These are phyloP conservation scores for Streptopelia turtur DNA, from an alignment of 2,797 vertebrate genomes.

Conservation along the genomic window DNA sequence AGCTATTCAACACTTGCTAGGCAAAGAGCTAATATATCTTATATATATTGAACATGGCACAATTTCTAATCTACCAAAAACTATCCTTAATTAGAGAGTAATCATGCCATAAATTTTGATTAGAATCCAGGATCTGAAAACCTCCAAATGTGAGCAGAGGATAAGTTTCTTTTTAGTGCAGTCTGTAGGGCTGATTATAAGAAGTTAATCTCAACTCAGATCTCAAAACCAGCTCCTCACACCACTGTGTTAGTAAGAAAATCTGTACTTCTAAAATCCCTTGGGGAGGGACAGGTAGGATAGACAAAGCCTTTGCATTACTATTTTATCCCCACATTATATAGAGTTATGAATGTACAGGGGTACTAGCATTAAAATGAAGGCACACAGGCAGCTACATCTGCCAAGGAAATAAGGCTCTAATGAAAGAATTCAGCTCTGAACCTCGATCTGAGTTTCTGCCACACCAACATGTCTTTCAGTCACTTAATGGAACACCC, in stretches of 20 bases:
- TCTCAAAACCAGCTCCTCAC: background rate
- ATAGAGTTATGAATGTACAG: background rate
- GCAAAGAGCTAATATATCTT: background rate
- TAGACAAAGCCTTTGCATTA: background rate
- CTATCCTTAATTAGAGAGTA: background rate
- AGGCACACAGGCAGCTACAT: background rate
- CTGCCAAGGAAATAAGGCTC: background rate
- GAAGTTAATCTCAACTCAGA: background rate
- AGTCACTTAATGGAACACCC: conserved; percentile 40
- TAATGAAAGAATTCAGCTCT: background rate
- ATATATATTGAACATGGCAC: background rate
- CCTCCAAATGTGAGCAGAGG: background rate
- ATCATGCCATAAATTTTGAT: background rate
- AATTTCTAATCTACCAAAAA: background rate
- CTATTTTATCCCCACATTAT: background rate
- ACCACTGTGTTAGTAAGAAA: background rate
- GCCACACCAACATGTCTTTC: conserved; percentile 37
- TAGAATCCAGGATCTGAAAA: background rate
- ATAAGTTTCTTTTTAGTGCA: background rate
- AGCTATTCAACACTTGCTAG: background rate
- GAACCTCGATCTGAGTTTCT: background rate
- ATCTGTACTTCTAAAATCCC: background rate
- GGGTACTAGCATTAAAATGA: background rate
- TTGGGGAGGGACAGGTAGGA: background rate
- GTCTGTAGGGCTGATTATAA: background rate